Evolutionary conservation across 2,797 vertebrate species (phyloP).

Genomic region (Acrossocheilus fasciatus): DNA sequence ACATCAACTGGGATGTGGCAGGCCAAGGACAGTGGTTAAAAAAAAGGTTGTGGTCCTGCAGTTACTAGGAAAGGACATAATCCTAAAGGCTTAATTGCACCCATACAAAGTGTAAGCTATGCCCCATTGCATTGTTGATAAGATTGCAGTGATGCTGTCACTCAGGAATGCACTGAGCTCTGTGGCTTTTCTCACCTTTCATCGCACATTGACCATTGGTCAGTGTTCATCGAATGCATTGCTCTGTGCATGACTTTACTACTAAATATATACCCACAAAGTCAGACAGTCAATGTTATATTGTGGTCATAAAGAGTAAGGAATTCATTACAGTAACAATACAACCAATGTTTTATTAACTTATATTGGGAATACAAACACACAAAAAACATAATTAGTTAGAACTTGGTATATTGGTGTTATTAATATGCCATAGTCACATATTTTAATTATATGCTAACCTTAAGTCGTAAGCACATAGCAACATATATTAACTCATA

Average conservation of each 20-base stretch:
- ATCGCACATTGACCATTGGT: not conserved
- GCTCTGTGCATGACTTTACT: slow-evolving; percentile 25
- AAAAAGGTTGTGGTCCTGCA: slow-evolving; percentile 5
- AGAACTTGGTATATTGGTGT: not conserved
- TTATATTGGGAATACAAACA: not conserved
- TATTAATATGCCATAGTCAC: not conserved
- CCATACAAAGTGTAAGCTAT: not conserved
- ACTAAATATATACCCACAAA: slow-evolving; percentile 48
- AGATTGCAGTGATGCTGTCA: slow-evolving; percentile 22
- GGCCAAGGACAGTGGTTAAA: slow-evolving; percentile 9
- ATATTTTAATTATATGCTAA: not conserved
- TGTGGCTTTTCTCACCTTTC: slow-evolving; percentile 22
- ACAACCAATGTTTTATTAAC: not conserved
- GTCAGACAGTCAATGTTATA: slow-evolving; percentile 23
- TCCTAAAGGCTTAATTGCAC: slow-evolving; percentile 20
- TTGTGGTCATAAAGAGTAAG: no score
- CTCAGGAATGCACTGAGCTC: slow-evolving; percentile 40
- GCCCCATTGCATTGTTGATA: not conserved
- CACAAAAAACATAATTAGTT: slow-evolving; percentile 1
- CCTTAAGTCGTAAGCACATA: not conserved
- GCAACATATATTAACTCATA: not conserved
- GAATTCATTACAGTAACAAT: not conserved
- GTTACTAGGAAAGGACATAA: slow-evolving; percentile 18
- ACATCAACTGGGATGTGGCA: not conserved
- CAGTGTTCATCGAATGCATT: slow-evolving; percentile 43